Percentiles rank a stretch among this genome's conserved stretches.
Conservation (phyloP, 37 sponge, comb jelly and placozoan genomes). For the Ianthella basta region DNA sequence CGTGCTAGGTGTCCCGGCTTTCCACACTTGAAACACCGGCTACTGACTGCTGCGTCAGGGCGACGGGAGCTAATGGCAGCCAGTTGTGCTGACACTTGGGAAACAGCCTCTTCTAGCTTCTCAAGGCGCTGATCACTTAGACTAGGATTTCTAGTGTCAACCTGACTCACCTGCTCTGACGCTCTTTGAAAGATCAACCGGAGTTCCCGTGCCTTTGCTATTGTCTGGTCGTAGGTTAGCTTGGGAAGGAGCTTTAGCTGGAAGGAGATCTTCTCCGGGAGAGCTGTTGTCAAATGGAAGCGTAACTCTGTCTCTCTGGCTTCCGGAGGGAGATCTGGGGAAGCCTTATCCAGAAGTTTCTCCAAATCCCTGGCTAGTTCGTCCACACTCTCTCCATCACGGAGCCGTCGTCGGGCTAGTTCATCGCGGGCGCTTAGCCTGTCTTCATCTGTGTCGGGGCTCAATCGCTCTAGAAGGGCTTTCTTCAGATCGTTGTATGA, state of each 20-base stretch:
- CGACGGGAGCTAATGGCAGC: not conserved
- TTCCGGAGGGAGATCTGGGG: not conserved
- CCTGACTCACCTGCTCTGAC: not conserved
- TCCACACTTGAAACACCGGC: not conserved
- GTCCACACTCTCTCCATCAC: slow-evolving; percentile 11
- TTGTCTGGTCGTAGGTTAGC: not conserved
- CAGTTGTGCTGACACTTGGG: not conserved
- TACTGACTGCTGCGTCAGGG: not conserved
- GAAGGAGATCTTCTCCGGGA: not conserved
- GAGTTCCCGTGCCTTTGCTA: slow-evolving; percentile 13
- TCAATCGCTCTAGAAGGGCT: not conserved
- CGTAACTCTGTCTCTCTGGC: not conserved
- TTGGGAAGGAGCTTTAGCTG: slow-evolving; percentile 9
- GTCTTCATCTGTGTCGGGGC: slow-evolving; percentile 27
- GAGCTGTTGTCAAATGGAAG: not conserved
- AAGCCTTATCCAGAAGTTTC: slow-evolving; percentile 6
- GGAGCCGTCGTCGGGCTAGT: not conserved
- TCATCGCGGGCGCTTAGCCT: not conserved
- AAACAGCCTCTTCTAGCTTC: slow-evolving; percentile 3
- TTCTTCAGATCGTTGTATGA: not conserved
- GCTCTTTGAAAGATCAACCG: not conserved
- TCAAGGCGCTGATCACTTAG: not conserved
- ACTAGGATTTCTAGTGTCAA: not conserved
- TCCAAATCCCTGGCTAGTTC: slow-evolving; percentile 14
- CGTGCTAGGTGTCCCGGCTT: not conserved